Evolutionary conservation across 1,140 invertebrate genomes (phyloP), one percentile per base, ranked within the genome.

Genomic region (Ylistrum balloti): DNA sequence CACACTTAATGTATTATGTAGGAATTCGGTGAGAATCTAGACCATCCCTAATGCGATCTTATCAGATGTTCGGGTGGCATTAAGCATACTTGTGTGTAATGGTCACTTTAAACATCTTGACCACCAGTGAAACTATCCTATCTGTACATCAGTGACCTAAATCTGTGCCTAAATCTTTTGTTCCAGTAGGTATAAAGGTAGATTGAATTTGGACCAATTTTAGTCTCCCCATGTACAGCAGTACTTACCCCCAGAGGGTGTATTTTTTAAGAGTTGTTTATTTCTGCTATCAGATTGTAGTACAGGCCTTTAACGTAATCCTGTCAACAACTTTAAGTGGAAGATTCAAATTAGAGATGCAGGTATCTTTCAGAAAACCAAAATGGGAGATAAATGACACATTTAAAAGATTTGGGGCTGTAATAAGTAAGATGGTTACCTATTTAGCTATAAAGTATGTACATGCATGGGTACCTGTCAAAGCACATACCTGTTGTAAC

Each of bases 181-280:
- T 74, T 74, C 56, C 56, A 28, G 56, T 74, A 28, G 22, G 56
- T 74, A 74, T 74, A 74, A 28, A 74, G 22, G 56, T 74, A 74
- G 56, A 74, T 74, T 74, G 56, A 74, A 74, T 74, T 74, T 22
- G 22, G 56, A 74, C 56, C 28, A 74, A 74, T 74, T 74, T 74
- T 11, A 74, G n/a, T 74, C 56, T 28, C 28, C 56, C n/a, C 22
- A n/a, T 74, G 56, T 74, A 74, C 56, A 74, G n/a, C 28, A 45
- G 20, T 45, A 74, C 22, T 74, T 74, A 5, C 9, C 22, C 9
- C 17, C 56, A 3, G 15, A n/a, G 5, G 56, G 22, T 74, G 56
- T 74, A n/a, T 74, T 74, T 74, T 74, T 28, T 28, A 74, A 20
- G 28, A 74, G n/a, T 74, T 74, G 56, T 74, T 74, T 74, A 74